Percentiles rank a stretch among this genome's conserved stretches.
Evolutionary conservation across 2,888 invertebrate genomes (phyloP).

Genomic region (Lepidochrysops patricia): DNA sequence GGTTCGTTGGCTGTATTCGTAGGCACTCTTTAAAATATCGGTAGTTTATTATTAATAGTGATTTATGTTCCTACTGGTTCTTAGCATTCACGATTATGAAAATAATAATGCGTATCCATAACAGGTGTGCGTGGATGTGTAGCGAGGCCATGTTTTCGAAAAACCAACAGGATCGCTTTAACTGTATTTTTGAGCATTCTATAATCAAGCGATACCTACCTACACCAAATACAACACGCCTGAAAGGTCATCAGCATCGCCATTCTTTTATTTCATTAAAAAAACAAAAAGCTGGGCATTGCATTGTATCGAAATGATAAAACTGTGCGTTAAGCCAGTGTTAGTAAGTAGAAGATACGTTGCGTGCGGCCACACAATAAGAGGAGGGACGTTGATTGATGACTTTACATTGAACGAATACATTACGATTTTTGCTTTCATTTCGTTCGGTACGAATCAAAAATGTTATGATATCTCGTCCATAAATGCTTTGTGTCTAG

Average conservation of each 20-base stretch:
- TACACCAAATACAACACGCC: constrained; percentile 11
- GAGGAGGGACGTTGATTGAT: constrained; percentile 68
- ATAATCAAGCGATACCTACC: too few species aligned
- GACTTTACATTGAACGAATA: constrained; percentile 68
- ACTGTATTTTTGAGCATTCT: too few species aligned
- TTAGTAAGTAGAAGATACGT: constrained; percentile 36
- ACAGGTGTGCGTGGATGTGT: too few species aligned
- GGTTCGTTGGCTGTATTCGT: too few species aligned
- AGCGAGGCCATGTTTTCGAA: too few species aligned
- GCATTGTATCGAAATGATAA: constrained; percentile 53
- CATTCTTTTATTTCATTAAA: constrained; percentile 23
- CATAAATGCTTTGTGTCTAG: constrained; percentile 21
- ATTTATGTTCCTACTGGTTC: too few species aligned
- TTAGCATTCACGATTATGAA: too few species aligned
- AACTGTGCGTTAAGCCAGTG: constrained; percentile 42
- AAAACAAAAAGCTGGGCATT: constrained; percentile 34
- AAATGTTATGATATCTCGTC: constrained; percentile 65
- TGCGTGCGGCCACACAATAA: constrained; percentile 73
- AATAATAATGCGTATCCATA: too few species aligned
- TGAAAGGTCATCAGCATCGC: constrained; percentile 15
- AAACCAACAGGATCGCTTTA: too few species aligned
- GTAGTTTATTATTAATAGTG: too few species aligned
- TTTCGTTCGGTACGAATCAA: constrained; percentile 67
- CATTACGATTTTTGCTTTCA: constrained; percentile 74
- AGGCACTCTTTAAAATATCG: too few species aligned